Conservation (phyloP, 2,888 invertebrate species). For the Dasypogon diadema region DNA sequence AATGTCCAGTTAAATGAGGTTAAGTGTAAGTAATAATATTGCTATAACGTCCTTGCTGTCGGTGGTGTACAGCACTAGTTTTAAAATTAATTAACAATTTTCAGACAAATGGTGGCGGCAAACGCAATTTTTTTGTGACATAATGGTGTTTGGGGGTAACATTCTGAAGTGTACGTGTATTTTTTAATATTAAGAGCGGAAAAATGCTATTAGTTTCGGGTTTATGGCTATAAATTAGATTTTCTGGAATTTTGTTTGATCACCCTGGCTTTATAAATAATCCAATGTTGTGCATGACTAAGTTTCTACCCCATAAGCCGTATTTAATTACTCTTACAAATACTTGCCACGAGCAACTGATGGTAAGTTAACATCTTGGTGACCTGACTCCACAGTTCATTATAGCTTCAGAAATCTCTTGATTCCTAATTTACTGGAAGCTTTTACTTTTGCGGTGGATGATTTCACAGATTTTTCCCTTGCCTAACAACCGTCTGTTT, state of each 20-base stretch:
- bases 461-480: too few species aligned
- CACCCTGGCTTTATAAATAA: too few species aligned
- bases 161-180: not conserved
- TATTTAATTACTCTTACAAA: too few species aligned
- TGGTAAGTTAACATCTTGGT: too few species aligned
- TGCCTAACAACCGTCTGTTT: too few species aligned
- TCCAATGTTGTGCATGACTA: too few species aligned
- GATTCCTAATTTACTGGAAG: too few species aligned
- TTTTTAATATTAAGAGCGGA: not conserved
- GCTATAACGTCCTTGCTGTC: not conserved
- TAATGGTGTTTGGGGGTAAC: not conserved
- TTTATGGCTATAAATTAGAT: not conserved
- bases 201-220: not conserved
- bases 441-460: too few species aligned
- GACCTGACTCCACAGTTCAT: too few species aligned
- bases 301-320: too few species aligned
- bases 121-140: slow-evolving; percentile 21
- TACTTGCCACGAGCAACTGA: too few species aligned
- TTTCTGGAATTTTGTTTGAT: not conserved
- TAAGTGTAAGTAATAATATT: slow-evolving; percentile 41
- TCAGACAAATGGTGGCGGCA: slow-evolving; percentile 34
- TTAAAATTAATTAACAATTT: slow-evolving; percentile 46
- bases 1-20: slow-evolving; percentile 40
- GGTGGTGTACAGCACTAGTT: slow-evolving; percentile 4
- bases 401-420: too few species aligned